Conservation (phyloP, 2,113 vertebrate species). For the Todiramphus saurophagus region DNA sequence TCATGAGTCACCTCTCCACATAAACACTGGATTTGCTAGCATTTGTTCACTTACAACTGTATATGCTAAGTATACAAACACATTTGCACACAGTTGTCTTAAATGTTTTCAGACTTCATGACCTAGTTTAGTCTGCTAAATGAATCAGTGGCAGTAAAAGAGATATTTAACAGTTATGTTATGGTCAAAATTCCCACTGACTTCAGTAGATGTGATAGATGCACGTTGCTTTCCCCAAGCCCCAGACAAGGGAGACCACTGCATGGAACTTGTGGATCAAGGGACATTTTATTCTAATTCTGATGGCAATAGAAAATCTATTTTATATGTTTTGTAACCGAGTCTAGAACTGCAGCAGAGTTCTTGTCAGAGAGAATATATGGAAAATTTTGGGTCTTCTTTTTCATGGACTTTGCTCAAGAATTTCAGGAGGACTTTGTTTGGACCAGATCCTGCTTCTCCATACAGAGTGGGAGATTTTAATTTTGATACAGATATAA, state of each 20-base stretch:
- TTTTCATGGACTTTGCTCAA: not conserved
- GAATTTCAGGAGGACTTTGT: not conserved
- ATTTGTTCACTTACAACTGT: not conserved
- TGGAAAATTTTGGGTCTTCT: not conserved
- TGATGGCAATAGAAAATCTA: not conserved
- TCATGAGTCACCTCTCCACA: not conserved
- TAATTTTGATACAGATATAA: not conserved
- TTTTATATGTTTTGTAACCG: not conserved
- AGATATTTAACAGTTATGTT: not conserved
- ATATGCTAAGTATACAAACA: not conserved
- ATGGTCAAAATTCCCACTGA: not conserved
- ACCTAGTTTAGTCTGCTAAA: not conserved
- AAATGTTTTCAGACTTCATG: not conserved
- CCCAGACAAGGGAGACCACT: not conserved
- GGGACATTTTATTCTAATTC: not conserved
- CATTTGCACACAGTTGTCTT: not conserved
- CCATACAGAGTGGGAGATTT: not conserved
- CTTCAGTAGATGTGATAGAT: not conserved
- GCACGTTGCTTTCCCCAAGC: not conserved
- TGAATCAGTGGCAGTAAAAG: rapidly evolving
- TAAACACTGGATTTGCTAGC: not conserved
- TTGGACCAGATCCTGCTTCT: not conserved
- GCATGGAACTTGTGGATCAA: not conserved
- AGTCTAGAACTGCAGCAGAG: not conserved
- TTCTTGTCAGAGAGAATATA: not conserved